Evolutionary conservation across 2,888 invertebrate species (phyloP).

Genomic region (Euproctis similis): DNA sequence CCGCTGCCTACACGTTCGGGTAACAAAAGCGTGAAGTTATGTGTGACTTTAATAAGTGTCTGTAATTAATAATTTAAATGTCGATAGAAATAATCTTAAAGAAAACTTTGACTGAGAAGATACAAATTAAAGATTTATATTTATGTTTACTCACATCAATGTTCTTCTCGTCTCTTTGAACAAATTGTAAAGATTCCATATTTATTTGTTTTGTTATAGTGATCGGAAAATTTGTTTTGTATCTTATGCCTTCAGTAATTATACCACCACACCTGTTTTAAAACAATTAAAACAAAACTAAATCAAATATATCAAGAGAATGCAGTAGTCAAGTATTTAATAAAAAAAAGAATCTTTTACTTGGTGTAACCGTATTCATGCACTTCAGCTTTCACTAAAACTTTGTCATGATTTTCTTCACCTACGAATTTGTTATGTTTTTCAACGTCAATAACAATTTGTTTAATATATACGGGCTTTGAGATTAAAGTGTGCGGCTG

Average conservation of each 20-base stretch:
- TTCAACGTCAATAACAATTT: slow-evolving; percentile 30
- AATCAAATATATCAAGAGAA: not conserved
- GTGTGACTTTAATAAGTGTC: too few relatives aligned
- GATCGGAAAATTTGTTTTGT: slow-evolving; percentile 22
- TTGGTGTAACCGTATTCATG: not conserved
- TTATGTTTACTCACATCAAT: slow-evolving; percentile 1
- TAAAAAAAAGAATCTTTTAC: not conserved
- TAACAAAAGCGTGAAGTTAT: too few relatives aligned
- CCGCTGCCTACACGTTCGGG: too few relatives aligned
- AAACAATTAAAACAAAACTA: not conserved
- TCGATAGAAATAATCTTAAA: too few relatives aligned
- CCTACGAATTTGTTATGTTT: slow-evolving; percentile 16
- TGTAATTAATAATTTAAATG: too few relatives aligned
- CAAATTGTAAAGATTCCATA: slow-evolving; percentile 28
- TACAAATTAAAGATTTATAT: not conserved
- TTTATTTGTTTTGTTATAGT: slow-evolving; percentile 11
- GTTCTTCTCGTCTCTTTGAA: slow-evolving; percentile 22
- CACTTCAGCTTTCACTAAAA: not conserved
- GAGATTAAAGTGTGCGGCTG: slow-evolving; percentile 75
- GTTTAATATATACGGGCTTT: slow-evolving; percentile 70
- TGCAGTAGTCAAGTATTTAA: not conserved
- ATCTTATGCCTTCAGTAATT: slow-evolving; percentile 29
- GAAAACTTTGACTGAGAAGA: not conserved
- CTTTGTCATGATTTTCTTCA: not conserved
- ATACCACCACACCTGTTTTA: slow-evolving; percentile 48